phyloP scores from a whole-genome alignment of 2,797 vertebrate species.

The Catamblyrhynchus diadema region DNA sequence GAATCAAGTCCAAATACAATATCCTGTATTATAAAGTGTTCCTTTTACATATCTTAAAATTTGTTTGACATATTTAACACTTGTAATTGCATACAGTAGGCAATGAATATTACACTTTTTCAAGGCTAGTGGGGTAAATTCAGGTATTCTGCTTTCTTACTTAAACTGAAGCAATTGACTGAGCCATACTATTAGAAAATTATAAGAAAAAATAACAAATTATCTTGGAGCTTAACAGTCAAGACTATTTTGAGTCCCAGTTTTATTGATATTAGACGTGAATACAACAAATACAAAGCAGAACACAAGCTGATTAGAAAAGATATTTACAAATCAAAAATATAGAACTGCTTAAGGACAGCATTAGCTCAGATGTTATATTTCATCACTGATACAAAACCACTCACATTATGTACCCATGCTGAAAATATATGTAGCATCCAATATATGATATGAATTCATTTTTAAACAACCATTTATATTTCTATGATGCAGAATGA shows the following conservation, averaged over 20 bases:
- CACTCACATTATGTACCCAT: background rate
- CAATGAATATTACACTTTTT: conserved; percentile 2
- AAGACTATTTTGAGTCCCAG: background rate
- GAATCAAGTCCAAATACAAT: conserved; percentile 32
- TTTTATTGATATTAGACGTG: background rate
- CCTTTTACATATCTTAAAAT: conserved; percentile 21
- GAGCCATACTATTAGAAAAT: background rate
- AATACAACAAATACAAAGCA: background rate
- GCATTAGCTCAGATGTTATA: background rate
- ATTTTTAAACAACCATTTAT: background rate
- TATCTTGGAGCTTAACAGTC: background rate
- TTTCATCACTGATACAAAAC: background rate
- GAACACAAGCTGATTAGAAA: background rate
- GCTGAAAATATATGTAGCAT: background rate
- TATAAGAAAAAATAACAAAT: background rate
- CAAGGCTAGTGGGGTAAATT: background rate
- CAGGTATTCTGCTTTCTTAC: background rate
- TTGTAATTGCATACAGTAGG: conserved; percentile 5
- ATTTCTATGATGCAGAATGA: background rate
- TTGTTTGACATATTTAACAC: conserved; percentile 48
- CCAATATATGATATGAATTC: background rate
- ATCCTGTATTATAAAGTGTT: conserved; percentile 15
- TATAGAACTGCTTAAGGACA: background rate
- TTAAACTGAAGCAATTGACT: background rate
- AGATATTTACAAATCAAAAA: background rate